Evolutionary conservation across 64 coral and sea anemone genomes (phyloP), one percentile per base, ranked within the genome.

Genomic region (Pachyseris speciosa): DNA sequence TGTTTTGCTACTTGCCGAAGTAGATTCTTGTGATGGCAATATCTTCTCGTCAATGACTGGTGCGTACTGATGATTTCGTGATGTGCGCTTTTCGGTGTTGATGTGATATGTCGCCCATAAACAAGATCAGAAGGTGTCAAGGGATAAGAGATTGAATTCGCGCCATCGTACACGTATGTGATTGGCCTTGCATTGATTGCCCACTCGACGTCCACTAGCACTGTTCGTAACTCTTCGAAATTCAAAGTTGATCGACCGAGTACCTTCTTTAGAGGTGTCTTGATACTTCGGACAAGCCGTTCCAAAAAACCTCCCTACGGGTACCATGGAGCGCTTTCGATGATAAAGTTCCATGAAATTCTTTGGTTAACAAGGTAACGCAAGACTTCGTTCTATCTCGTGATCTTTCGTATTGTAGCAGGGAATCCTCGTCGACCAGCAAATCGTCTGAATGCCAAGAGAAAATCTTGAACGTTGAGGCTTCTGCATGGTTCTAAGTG

Each of bases 61-160:
- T 92, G 37, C 3, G 79, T 74, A 47, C 90, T 92, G 44, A 84
- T 83, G 8, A 92, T 60, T 50, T 92, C 90, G 39, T 90, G 39
- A 66, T 90, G 57, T 31, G 64, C 5, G 57, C 39, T 9, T 26
- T 83, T 83, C 2, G 76, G 88, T 19, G 49, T 71, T 69, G 26
- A 39, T 13, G 42, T 83, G 28, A 90, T 80, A 48, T 45, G 27
- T 53, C 88, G 44, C 36, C 76, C 88, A 57, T 77, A 88, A 44
- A 88, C 45, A 50, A 88, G 40, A 91, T 88, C 55, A 5, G 52
- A 75, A 61, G 53, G 38, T 27, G 53, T 88, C 53, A 88, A 76
- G 28, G 86, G 86, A 57, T 88, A 89, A 25, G 72, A 89, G 2
- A 78, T 59, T 17, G 86, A 89, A 10, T 89, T 55, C 10, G 58